Base-by-base conservation (phyloP, 1,140 invertebrate genomes). In the Maniola jurtina region DNA sequence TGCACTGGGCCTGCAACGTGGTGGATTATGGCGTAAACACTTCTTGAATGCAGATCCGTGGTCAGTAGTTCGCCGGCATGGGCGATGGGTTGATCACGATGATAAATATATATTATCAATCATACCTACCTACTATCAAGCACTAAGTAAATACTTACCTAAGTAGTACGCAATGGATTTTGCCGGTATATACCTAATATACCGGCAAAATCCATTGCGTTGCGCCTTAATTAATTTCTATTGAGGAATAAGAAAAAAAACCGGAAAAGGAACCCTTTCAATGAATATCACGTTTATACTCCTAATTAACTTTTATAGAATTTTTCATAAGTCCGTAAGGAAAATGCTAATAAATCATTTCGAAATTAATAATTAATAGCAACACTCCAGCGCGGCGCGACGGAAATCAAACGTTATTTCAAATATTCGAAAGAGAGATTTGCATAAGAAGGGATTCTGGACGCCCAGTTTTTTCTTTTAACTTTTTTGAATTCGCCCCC, bases 171-270 rank as follows among this genome's bases (percentile, higher is more conserved):
- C n/a, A n/a, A n/a, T n/a, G n/a, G n/a, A n/a, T n/a, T n/a, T n/a
- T n/a, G n/a, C n/a, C n/a, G n/a, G n/a, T n/a, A n/a, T n/a, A n/a
- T n/a, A n/a, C n/a, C n/a, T n/a, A n/a, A n/a, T 25, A 25, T 25
- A 25, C n/a, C n/a, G n/a, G n/a, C 47, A 48, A 48, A 15, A 10
- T 52, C 15, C 8, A 14, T 8, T 25, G 7, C 48, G 48, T 55
- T 10, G 7, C 48, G 14, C 52, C 33, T 55, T 55, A 59, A 71
- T 69, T 71, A 62, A 63, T 72, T 71, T 55, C 70, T 56, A 62
- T 73, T 64, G 61, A 63, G 36, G 15, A 40, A 57, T 57, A 0
- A 34, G 3, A 25, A 13, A 63, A 55, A 63, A 63, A 50, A 36
- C 33, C 48, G 48, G 33, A 54, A 63, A 63, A 35, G 16, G 15